These are phyloP conservation scores for Oxyura jamaicensis DNA, from an alignment of 2,113 vertebrate genomes.

Conservation along the genomic window DNA sequence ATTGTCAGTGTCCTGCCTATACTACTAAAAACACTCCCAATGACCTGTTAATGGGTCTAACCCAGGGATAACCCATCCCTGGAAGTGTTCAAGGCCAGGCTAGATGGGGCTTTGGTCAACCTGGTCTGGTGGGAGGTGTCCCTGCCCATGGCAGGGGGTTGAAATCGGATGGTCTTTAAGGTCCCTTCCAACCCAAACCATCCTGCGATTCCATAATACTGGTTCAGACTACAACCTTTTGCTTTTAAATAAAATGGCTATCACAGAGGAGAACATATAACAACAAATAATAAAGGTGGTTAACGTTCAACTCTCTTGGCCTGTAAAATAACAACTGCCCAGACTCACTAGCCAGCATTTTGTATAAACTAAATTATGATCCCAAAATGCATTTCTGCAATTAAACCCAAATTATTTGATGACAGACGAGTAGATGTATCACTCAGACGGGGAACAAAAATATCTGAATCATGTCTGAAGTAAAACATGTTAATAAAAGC, in stretches of 20 bases:
- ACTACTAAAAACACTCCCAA: neutral
- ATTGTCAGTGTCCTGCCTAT: neutral
- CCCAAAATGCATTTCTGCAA: neutral
- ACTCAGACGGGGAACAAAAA: neutral
- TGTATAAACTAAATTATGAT: neutral
- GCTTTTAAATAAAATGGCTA: too few species aligned
- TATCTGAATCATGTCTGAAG: neutral
- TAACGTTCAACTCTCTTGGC: too few species aligned
- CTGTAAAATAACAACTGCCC: neutral
- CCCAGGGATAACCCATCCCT: too few species aligned
- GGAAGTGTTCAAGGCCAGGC: too few species aligned
- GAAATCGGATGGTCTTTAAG: too few species aligned
- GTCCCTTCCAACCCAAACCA: too few species aligned
- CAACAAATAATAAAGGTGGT: too few species aligned
- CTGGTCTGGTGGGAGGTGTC: too few species aligned
- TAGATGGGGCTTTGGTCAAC: too few species aligned
- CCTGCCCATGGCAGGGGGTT: too few species aligned
- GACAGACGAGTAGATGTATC: neutral
- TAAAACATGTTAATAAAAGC: neutral
- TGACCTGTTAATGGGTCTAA: neutral
- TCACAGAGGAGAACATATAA: too few species aligned
- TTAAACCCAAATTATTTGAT: conserved; percentile 10
- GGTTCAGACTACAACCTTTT: too few species aligned
- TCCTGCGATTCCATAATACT: neutral
- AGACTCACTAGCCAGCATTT: neutral